A percentile compares a stretch with the other conserved stretches of the same genome.
phyloP scores from a whole-genome alignment of 1,140 invertebrate genomes.

The Anastrepha ludens region DNA sequence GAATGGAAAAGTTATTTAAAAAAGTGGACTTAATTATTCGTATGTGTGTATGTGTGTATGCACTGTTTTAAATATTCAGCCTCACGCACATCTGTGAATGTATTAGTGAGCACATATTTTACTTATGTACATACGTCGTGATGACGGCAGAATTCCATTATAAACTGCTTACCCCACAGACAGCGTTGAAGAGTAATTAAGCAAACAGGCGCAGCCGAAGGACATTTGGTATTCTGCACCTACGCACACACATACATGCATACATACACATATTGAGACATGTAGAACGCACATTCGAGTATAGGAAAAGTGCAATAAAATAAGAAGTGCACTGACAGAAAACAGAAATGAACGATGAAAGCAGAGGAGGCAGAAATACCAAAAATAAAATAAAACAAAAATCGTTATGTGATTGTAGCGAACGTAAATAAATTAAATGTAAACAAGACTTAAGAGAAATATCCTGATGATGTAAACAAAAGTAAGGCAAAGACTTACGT shows the following conservation, averaged over 20 bases:
- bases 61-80: too few species aligned
- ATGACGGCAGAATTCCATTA: neutral
- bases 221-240: neutral
- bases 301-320: neutral
- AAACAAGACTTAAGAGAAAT: too few species aligned
- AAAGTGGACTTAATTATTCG: neutral
- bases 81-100: too few species aligned
- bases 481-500: neutral
- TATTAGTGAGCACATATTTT: neutral
- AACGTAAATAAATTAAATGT: too few species aligned
- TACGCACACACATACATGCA: too few species aligned
- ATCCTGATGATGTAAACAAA: neutral
- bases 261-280: too few species aligned
- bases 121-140: neutral
- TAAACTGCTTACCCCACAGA: neutral
- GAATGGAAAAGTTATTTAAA: constrained; percentile 12
- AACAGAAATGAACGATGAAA: neutral
- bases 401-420: too few species aligned
- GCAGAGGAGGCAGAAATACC: too few species aligned
- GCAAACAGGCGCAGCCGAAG: neutral
- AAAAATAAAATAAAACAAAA: too few species aligned
- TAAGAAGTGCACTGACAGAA: neutral
- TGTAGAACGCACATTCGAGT: neutral
- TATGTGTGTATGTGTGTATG: too few species aligned
- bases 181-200: neutral